Conservation (phyloP, 2,888 invertebrate species). For the Hypomecis atomaria region DNA sequence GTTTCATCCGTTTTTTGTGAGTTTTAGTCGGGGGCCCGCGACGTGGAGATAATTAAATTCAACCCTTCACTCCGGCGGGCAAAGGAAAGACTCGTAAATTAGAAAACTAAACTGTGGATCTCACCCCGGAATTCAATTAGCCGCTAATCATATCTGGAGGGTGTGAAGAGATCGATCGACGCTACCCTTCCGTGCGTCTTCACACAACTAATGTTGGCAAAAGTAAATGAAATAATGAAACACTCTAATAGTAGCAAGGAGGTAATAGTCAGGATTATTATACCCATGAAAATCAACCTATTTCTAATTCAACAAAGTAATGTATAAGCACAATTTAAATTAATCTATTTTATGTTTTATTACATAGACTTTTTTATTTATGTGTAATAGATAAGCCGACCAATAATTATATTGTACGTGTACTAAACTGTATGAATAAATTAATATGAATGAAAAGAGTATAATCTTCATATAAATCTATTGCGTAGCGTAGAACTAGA, state of each 20-base stretch:
- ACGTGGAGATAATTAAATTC: slow-evolving; percentile 79
- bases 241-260: not conserved
- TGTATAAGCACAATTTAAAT: no score
- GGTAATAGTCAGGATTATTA: no score
- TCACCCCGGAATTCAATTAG: slow-evolving; percentile 83
- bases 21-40: slow-evolving; percentile 64
- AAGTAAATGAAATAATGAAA: slow-evolving; percentile 32
- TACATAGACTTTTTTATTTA: no score
- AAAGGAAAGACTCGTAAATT: slow-evolving; percentile 82
- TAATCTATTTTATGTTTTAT: no score
- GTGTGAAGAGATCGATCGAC: slow-evolving; percentile 78
- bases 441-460: no score
- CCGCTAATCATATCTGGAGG: slow-evolving; percentile 84
- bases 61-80: slow-evolving; percentile 77
- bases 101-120: slow-evolving; percentile 84
- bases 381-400: no score
- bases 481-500: no score
- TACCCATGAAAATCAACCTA: no score
- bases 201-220: slow-evolving; percentile 42
- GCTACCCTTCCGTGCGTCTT: slow-evolving; percentile 65
- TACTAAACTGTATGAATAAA: no score
- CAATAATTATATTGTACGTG: no score
- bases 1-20: slow-evolving; percentile 67
- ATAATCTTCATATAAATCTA: no score
- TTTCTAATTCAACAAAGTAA: no score